A percentile compares a stretch with the other conserved stretches of the same genome.
phyloP scores from a whole-genome alignment of 2,888 invertebrate species.

The Byasa hedistus region DNA sequence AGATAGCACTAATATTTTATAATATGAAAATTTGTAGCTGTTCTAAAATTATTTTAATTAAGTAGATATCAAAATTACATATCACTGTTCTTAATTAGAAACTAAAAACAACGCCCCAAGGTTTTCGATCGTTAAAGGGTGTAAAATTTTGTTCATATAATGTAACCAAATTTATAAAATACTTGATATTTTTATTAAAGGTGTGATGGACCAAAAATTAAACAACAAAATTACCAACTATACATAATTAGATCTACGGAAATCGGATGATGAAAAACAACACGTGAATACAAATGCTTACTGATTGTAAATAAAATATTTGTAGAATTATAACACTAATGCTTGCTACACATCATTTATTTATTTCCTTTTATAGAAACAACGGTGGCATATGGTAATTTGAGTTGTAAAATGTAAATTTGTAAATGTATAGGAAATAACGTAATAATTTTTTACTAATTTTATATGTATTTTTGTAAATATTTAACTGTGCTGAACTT shows the following conservation, averaged over 20 bases:
- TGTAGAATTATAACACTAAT: conserved; percentile 8
- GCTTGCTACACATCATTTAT: conserved; percentile 8
- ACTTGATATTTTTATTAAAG: conserved; percentile 7
- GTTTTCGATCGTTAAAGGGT: conserved; percentile 1
- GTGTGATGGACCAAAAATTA: conserved; percentile 22
- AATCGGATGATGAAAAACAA: too few species aligned
- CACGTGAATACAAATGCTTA: conserved; percentile 13
- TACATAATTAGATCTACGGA: too few species aligned
- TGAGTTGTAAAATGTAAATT: conserved; percentile 35
- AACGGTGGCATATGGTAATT: conserved; percentile 28
- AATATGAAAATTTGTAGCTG: conserved; percentile 39
- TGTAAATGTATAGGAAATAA: conserved; percentile 33
- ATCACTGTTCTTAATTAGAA: conserved; percentile 36
- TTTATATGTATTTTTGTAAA: conserved; percentile 51
- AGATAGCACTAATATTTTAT: conserved; percentile 53
- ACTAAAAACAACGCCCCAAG: conserved; percentile 11
- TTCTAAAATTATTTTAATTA: conserved; percentile 30
- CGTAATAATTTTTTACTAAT: conserved; percentile 55
- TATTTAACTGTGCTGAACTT: conserved; percentile 64
- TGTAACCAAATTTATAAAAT: conserved; percentile 6
- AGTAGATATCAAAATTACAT: conserved; percentile 38
- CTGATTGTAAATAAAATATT: conserved; percentile 17
- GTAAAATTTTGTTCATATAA: conserved; percentile 5
- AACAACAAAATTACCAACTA: not conserved
- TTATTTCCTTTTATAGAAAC: conserved; percentile 1